These are phyloP conservation scores for Anoplophora glabripennis DNA, from an alignment of 1,140 invertebrate genomes.

Conservation along the genomic window DNA sequence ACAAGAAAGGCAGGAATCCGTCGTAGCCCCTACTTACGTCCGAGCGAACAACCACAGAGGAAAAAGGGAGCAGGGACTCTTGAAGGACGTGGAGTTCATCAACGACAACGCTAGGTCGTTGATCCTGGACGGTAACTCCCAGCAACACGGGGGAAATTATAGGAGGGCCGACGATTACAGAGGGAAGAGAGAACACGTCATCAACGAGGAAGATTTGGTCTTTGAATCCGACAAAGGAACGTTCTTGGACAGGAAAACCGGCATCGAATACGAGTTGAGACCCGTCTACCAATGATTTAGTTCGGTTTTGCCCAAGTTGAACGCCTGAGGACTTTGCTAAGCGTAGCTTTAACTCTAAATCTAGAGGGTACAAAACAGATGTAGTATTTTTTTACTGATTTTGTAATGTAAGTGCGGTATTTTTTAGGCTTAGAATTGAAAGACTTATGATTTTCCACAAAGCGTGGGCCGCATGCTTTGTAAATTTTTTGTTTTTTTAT, in stretches of 20 bases:
- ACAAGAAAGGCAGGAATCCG: conserved; percentile 23
- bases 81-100: conserved; percentile 40
- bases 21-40: background rate
- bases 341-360: too few relatives aligned
- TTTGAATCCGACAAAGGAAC: conserved; percentile 19
- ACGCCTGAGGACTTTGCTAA: too few relatives aligned
- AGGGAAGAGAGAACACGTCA: conserved; percentile 29
- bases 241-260: conserved; percentile 26
- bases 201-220: conserved; percentile 16
- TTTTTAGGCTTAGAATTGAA: too few relatives aligned
- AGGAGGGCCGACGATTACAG: conserved; percentile 29
- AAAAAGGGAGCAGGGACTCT: conserved; percentile 32
- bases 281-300: too few relatives aligned
- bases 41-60: conserved; percentile 17
- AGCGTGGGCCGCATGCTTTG: too few relatives aligned
- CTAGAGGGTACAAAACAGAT: too few relatives aligned
- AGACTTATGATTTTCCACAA: too few relatives aligned
- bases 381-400: too few relatives aligned
- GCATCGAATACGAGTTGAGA: conserved; percentile 24
- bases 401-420: too few relatives aligned
- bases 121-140: conserved; percentile 24
- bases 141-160: conserved; percentile 43
- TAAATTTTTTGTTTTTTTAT: too few relatives aligned
- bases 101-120: conserved; percentile 32
- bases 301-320: too few relatives aligned